phyloP scores from a whole-genome alignment of 2,113 vertebrate genomes.

The Leucoraja erinaceus region DNA sequence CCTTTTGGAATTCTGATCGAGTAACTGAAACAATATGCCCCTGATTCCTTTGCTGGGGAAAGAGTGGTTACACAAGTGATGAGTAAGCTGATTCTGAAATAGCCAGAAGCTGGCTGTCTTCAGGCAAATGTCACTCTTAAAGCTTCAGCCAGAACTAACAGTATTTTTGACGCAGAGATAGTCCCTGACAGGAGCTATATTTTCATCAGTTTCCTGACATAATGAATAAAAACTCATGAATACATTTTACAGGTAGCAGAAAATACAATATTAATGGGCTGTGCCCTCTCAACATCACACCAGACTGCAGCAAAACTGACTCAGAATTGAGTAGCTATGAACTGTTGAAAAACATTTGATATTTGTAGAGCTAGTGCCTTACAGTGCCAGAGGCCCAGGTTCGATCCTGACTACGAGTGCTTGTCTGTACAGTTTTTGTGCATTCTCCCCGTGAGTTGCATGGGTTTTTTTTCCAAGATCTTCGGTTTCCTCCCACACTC shows the following conservation, averaged over 20 bases:
- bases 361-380: too few relatives aligned
- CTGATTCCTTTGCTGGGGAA: neutral
- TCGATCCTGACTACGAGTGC: too few relatives aligned
- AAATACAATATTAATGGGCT: neutral
- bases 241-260: neutral
- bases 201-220: neutral
- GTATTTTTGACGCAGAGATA: too few relatives aligned
- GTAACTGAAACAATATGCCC: too few relatives aligned
- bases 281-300: neutral
- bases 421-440: too few relatives aligned
- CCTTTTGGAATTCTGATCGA: too few relatives aligned
- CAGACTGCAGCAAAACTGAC: neutral
- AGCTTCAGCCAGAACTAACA: neutral
- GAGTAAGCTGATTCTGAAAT: neutral
- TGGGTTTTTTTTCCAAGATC: too few relatives aligned
- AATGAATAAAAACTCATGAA: neutral
- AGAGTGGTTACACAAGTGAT: neutral
- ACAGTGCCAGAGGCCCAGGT: too few relatives aligned
- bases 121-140: neutral
- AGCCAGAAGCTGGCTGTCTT: neutral
- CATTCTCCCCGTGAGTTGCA: too few relatives aligned
- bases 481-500: too few relatives aligned
- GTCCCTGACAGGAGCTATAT: neutral
- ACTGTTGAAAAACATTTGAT: neutral
- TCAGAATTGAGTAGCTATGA: neutral